Percentiles rank a stretch among this genome's conserved stretches.
Evolutionary conservation across 2,888 invertebrate genomes (phyloP).

Genomic region (Sarcophaga variegata): DNA sequence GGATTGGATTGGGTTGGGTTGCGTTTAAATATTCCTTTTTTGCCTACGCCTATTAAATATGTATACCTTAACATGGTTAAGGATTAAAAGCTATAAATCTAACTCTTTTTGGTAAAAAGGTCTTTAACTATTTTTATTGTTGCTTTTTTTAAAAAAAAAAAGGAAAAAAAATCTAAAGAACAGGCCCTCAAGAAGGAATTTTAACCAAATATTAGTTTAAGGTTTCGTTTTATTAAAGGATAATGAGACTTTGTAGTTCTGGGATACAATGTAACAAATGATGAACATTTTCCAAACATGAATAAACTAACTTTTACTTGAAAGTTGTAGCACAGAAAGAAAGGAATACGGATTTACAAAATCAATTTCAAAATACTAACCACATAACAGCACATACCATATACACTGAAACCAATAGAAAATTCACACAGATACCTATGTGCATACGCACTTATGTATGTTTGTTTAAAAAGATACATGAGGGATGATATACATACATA

Average conservation of each 20-base stretch:
- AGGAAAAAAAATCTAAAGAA: too few relatives aligned
- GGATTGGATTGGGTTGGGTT: too few relatives aligned
- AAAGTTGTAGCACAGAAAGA: neutral
- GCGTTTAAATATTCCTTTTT: too few relatives aligned
- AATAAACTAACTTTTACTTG: conserved; percentile 8
- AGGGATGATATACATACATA: too few relatives aligned
- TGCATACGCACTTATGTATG: neutral
- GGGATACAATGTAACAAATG: conserved; percentile 3
- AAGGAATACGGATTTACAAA: conserved; percentile 41
- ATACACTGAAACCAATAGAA: conserved; percentile 3
- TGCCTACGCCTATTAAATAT: too few relatives aligned
- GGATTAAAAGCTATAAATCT: neutral
- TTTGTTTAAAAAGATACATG: neutral
- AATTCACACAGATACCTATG: neutral
- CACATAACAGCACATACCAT: conserved; percentile 30
- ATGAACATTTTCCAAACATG: conserved; percentile 15
- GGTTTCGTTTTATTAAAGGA: conserved; percentile 46
- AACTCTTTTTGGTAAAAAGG: neutral
- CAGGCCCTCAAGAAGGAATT: neutral
- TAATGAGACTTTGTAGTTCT: conserved; percentile 50
- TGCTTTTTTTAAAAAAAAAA: neutral
- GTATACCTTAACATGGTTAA: neutral
- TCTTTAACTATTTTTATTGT: neutral
- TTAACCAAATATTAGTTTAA: conserved; percentile 37
- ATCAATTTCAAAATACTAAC: conserved; percentile 52